Percentiles rank a stretch among this genome's conserved stretches.
phyloP scores from a whole-genome alignment of 2,888 invertebrate genomes.

The Eupithecia vulgata region DNA sequence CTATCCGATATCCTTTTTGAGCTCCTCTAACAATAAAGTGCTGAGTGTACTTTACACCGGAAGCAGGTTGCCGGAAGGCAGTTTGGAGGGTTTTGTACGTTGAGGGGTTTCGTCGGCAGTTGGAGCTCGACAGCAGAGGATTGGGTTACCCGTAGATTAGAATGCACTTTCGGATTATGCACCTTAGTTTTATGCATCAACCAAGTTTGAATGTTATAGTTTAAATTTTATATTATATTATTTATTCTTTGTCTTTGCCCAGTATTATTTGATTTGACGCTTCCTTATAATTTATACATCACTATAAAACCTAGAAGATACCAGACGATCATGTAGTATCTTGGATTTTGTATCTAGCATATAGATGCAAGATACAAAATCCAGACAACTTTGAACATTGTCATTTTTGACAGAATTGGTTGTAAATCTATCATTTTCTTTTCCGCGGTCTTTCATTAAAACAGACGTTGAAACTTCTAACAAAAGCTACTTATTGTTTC shows the following conservation, averaged over 20 bases:
- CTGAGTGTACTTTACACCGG: slow-evolving; percentile 51
- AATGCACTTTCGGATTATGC: slow-evolving; percentile 7
- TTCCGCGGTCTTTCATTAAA: background rate
- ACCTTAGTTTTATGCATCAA: background rate
- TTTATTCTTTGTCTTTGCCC: too few species aligned
- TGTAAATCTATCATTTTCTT: slow-evolving; percentile 1
- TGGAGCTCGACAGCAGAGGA: slow-evolving; percentile 51
- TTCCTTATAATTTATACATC: too few species aligned
- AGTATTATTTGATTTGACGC: too few species aligned
- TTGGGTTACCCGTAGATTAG: slow-evolving; percentile 55
- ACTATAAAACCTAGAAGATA: too few species aligned
- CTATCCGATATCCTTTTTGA: background rate
- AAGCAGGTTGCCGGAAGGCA: slow-evolving; percentile 75
- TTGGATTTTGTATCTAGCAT: too few species aligned
- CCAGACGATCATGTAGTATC: too few species aligned
- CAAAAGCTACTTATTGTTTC: slow-evolving; percentile 55
- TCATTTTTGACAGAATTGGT: background rate
- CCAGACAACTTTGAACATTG: background rate
- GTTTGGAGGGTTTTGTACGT: slow-evolving; percentile 65
- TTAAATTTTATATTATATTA: too few species aligned
- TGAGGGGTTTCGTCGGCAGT: slow-evolving; percentile 68
- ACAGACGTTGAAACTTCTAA: slow-evolving; percentile 28
- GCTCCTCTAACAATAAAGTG: background rate
- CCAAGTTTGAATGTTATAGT: background rate
- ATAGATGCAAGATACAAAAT: background rate